phyloP scores from a whole-genome alignment of 1,140 invertebrate genomes.

The Scaptodrosophila lebanonensis region DNA sequence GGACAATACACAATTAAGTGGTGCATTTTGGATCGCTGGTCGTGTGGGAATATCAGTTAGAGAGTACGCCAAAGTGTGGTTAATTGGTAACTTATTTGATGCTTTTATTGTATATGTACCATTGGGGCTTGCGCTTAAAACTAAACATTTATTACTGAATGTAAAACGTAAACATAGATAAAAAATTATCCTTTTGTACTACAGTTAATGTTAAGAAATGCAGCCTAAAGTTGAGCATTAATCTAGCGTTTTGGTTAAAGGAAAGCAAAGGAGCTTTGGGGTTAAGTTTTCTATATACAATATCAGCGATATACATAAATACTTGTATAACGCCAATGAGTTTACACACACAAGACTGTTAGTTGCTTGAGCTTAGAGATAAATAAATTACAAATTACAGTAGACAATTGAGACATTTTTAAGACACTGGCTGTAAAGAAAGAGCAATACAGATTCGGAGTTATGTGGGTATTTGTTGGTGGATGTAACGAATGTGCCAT shows the following conservation, averaged over 20 bases:
- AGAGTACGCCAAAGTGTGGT: slow-evolving; percentile 17
- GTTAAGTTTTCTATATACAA: slow-evolving; percentile 1
- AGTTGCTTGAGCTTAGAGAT: slow-evolving; percentile 30
- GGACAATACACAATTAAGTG: slow-evolving; percentile 13
- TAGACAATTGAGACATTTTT: slow-evolving; percentile 37
- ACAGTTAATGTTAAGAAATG: slow-evolving; percentile 52
- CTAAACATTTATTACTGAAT: slow-evolving; percentile 48
- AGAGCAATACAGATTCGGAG: slow-evolving; percentile 4
- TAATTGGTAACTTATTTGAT: slow-evolving; percentile 27
- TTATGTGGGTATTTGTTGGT: too few species aligned
- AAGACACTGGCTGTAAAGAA: slow-evolving; percentile 29
- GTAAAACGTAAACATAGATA: slow-evolving; percentile 45
- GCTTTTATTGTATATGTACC: slow-evolving; percentile 31
- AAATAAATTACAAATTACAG: slow-evolving; percentile 39
- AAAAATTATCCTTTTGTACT: slow-evolving; percentile 62
- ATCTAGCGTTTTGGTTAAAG: slow-evolving; percentile 64
- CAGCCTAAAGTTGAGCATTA: slow-evolving; percentile 35
- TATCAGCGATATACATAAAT: slow-evolving; percentile 47
- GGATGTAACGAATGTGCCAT: too few species aligned
- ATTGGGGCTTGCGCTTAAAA: slow-evolving; percentile 33
- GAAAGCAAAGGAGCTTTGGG: slow-evolving; percentile 42
- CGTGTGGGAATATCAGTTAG: slow-evolving; percentile 8
- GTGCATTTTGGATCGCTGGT: slow-evolving; percentile 29
- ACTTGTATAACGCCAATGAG: slow-evolving; percentile 1
- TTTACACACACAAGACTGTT: too few species aligned